Conservation (phyloP, 2,888 invertebrate genomes). For the Cetonia aurata region DNA sequence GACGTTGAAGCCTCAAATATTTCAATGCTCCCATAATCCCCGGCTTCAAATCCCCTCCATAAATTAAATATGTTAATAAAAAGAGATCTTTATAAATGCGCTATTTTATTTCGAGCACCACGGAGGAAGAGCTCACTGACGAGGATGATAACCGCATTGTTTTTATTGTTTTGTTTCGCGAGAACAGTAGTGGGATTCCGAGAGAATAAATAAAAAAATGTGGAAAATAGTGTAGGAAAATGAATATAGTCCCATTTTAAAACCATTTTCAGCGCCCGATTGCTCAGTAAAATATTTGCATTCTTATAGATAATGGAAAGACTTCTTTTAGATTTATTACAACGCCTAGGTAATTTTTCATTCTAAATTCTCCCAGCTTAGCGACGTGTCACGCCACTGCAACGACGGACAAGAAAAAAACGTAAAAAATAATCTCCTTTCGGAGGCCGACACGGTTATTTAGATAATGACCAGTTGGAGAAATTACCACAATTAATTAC, state of each 20-base stretch:
- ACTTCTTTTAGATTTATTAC: too few relatives aligned
- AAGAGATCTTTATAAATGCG: constrained; percentile 30
- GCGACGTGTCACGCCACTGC: constrained; percentile 15
- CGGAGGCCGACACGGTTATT: constrained; percentile 41
- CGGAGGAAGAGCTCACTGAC: too few relatives aligned
- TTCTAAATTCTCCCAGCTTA: too few relatives aligned
- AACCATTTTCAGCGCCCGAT: too few relatives aligned
- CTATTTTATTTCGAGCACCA: constrained; percentile 4
- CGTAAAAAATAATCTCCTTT: constrained; percentile 39
- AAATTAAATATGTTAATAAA: constrained; percentile 40
- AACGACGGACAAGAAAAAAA: constrained; percentile 1
- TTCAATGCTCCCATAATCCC: constrained; percentile 33
- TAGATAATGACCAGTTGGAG: constrained; percentile 40
- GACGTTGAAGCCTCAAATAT: constrained; percentile 34
- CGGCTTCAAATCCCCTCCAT: constrained; percentile 28
- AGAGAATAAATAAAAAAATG: too few relatives aligned
- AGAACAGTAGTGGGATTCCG: background rate
- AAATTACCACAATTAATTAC: constrained; percentile 45
- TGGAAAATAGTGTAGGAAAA: too few relatives aligned
- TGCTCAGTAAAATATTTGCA: too few relatives aligned
- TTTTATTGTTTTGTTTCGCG: background rate
- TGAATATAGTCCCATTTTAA: too few relatives aligned
- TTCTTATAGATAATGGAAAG: too few relatives aligned
- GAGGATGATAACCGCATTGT: background rate
- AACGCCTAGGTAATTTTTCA: too few relatives aligned